Evolutionary conservation across 2,113 vertebrate genomes (phyloP), one percentile per base, ranked within the genome.

Genomic region (Rana temporaria): DNA sequence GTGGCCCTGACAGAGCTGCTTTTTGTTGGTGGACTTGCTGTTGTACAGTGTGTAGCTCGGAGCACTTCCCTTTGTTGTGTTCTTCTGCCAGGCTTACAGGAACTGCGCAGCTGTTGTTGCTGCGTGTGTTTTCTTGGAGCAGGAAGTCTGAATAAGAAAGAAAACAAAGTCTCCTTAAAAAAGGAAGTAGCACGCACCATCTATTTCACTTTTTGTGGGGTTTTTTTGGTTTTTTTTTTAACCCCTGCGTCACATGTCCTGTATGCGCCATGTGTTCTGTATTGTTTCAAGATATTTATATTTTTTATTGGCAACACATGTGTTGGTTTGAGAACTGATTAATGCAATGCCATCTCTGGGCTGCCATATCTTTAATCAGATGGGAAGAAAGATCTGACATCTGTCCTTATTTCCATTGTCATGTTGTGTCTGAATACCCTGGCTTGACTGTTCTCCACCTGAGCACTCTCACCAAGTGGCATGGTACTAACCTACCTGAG

Each of bases 61-160:
- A 67, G 56, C 68, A 66, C 76, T 84, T 84, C 76, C 83, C 57
- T 56, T 73, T 42, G 17, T 69, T 79, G 67, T 74, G 48, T 14
- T 62, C 19, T 20, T 48, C 38, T 63, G 65, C 65, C 56, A n/a
- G 24, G 69, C 79, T 64, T 66, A 74, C 80, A 82, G 70, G 70
- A 82, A 75, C 80, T 82, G 71, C 48, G 80, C 80, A 82, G 80
- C 71, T 66, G 62, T 82, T 67, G 70, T 75, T 52, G 19, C 66
- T 67, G 65, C 34, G 65, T 67, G 30, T 82, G 79, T 81, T 64
- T 72, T 81, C 48, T 74, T 22, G 20, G 60, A 7, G 62, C 80
- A 82, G 80, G 80, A 82, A 82, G 71, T 82, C 80, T 74, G 80
- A 75, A 75, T 19, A 65, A 82, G 52, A 82, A 66, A 74, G 80